phyloP scores from a whole-genome alignment of 2,113 vertebrate genomes.

The Electrona antarctica region DNA sequence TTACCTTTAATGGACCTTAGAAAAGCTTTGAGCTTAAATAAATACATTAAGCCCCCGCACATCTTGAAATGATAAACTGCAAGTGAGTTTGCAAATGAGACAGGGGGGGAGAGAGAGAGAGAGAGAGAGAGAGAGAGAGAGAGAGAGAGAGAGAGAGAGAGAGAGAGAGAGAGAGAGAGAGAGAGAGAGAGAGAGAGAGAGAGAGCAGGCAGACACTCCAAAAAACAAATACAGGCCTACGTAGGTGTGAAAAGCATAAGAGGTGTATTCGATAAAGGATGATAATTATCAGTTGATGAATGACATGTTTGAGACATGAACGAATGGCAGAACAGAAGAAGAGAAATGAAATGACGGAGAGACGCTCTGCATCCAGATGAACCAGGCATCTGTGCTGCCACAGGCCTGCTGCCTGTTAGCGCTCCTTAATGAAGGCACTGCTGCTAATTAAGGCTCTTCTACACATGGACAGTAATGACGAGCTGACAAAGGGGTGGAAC shows the following conservation, averaged over 20 bases:
- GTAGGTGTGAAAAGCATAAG: too few species aligned
- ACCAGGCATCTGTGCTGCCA: conserved; percentile 39
- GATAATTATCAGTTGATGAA: too few species aligned
- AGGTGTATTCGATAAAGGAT: too few species aligned
- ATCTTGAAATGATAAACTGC: conserved; percentile 75
- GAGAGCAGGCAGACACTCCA: not conserved
- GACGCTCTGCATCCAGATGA: conserved; percentile 14
- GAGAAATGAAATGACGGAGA: not conserved
- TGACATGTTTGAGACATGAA: too few species aligned
- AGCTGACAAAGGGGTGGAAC: not conserved
- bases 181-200: not conserved
- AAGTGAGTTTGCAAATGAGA: conserved; percentile 12
- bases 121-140: conserved; percentile 19
- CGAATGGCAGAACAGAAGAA: not conserved
- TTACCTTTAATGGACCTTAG: conserved; percentile 75
- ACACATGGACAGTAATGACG: not conserved
- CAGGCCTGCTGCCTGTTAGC: conserved; percentile 8
- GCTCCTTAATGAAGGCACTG: conserved; percentile 15
- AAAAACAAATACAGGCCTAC: too few species aligned
- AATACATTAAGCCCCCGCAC: conserved; percentile 69
- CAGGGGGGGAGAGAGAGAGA: conserved; percentile 6
- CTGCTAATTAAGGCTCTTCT: conserved; percentile 19
- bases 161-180: conserved; percentile 8
- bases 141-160: conserved; percentile 9
- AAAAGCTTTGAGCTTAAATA: conserved; percentile 75